Evolutionary conservation across 2,888 invertebrate genomes (phyloP).

Genomic region (Polymixis lichenea): DNA sequence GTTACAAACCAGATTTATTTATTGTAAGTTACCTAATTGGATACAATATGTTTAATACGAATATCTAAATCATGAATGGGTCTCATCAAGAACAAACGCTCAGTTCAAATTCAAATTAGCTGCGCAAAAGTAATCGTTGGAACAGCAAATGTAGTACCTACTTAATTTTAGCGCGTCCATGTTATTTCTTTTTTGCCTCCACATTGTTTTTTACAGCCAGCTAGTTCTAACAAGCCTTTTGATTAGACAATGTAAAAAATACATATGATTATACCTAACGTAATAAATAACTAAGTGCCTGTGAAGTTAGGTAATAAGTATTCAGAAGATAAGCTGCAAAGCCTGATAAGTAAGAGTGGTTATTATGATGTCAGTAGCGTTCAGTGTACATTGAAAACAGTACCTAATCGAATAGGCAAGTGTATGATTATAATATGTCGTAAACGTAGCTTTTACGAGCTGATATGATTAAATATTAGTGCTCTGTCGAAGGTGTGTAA

Average conservation of each 20-base stretch:
- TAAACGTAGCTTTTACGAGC: constrained; percentile 31
- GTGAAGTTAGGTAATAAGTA: constrained; percentile 8
- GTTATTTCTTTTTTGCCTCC: constrained; percentile 32
- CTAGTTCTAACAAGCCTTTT: constrained; percentile 16
- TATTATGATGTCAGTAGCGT: constrained; percentile 1
- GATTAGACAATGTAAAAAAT: constrained; percentile 10
- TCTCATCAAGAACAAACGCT: not conserved
- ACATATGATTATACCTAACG: not conserved
- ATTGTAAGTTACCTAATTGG: not conserved
- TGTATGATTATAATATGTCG: constrained; percentile 15
- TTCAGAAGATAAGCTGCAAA: constrained; percentile 11
- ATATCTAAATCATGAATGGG: no score
- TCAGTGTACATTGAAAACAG: not conserved
- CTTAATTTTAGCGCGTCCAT: constrained; percentile 1
- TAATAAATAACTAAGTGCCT: constrained; percentile 3
- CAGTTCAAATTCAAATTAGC: not conserved
- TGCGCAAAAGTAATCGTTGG: not conserved
- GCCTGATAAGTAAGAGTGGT: not conserved
- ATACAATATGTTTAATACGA: not conserved
- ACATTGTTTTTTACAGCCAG: constrained; percentile 1
- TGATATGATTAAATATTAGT: constrained; percentile 28
- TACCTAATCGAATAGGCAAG: constrained; percentile 2
- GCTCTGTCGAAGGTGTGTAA: constrained; percentile 11
- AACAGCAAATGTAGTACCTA: constrained; percentile 5
- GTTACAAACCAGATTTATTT: not conserved